Percentiles rank a stretch among this genome's conserved stretches.
phyloP scores from a whole-genome alignment of 2,888 invertebrate genomes.

The Tinea trinotella region DNA sequence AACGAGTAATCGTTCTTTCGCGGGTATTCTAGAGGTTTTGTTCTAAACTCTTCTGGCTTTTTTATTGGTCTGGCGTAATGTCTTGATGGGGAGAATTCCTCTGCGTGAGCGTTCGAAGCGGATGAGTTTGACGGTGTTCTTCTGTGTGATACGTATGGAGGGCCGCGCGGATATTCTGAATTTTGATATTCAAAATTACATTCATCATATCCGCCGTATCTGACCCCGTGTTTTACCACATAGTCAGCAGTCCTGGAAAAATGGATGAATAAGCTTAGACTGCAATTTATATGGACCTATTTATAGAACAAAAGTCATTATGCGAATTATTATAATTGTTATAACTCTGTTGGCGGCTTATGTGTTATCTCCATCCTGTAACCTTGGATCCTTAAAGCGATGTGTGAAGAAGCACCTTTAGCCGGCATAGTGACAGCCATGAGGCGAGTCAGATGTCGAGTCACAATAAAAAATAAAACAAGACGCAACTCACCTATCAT shows the following conservation, averaged over 20 bases:
- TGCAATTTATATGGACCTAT: too few relatives aligned
- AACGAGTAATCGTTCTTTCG: conserved; percentile 47
- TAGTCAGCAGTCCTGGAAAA: conserved; percentile 51
- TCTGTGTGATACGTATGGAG: conserved; percentile 73
- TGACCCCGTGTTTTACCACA: conserved; percentile 48
- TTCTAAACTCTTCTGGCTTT: too few relatives aligned
- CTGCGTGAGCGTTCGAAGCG: conserved; percentile 66
- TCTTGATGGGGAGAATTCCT: conserved; percentile 49
- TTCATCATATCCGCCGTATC: conserved; percentile 53
- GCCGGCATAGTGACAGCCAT: too few relatives aligned
- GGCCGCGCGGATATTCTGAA: conserved; percentile 28
- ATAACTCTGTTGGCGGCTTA: too few relatives aligned
- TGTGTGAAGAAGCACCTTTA: too few relatives aligned
- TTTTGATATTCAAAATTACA: conserved; percentile 41
- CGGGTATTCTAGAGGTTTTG: conserved; percentile 42
- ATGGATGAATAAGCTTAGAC: too few relatives aligned
- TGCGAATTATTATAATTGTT: too few relatives aligned
- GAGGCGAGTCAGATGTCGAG: too few relatives aligned
- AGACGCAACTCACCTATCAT: conserved; percentile 2
- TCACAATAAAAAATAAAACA: too few relatives aligned
- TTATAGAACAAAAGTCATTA: too few relatives aligned
- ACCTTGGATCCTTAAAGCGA: too few relatives aligned
- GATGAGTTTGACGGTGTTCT: conserved; percentile 86
- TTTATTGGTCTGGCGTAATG: conserved; percentile 25
- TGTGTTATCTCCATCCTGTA: too few relatives aligned